Evolutionary conservation across 2,888 invertebrate species (phyloP).

Genomic region (Reticulitermes lucifugus): DNA sequence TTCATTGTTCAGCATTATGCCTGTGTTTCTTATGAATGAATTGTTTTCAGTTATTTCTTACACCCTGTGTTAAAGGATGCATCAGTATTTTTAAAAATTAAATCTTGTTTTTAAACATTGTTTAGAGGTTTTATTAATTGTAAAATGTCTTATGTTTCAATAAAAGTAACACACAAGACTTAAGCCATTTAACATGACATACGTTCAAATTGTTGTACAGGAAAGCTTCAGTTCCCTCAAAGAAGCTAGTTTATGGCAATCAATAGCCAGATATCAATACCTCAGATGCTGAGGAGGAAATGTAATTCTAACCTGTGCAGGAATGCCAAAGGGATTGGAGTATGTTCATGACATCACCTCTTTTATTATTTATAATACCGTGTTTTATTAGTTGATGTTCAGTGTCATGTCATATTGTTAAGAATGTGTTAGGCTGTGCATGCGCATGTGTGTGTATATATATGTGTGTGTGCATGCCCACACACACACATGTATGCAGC

Average conservation of each 20-base stretch:
- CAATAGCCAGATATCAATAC: not conserved
- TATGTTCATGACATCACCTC: not conserved
- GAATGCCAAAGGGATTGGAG: not conserved
- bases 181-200: not conserved
- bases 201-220: not conserved
- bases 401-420: slow-evolving; percentile 11
- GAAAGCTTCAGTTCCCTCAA: not conserved
- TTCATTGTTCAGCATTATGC: not conserved
- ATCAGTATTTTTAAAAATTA: not conserved
- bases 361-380: not conserved
- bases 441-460: not conserved
- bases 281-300: not conserved
- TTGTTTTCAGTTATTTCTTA: not conserved
- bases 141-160: not conserved
- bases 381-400: not conserved
- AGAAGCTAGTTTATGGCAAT: not conserved
- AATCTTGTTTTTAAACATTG: not conserved
- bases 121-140: not conserved
- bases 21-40: not conserved
- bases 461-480: too few species aligned
- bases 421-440: slow-evolving; percentile 4
- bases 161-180: not conserved
- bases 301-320: not conserved
- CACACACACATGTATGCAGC: too few species aligned
- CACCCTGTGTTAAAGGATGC: not conserved